phyloP scores from a whole-genome alignment of 2,797 vertebrate genomes.

The Poecilia velifera region DNA sequence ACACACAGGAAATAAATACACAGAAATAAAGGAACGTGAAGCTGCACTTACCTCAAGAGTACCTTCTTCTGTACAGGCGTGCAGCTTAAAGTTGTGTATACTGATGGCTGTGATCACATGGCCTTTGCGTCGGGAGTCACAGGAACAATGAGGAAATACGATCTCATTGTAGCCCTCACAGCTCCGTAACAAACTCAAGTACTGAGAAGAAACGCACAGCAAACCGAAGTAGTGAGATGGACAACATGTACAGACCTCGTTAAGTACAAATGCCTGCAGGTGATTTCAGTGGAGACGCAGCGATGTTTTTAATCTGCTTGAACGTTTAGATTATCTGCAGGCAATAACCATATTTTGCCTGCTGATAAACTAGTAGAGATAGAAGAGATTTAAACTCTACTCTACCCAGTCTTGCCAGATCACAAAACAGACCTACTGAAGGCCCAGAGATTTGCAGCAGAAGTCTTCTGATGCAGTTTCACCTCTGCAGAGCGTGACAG shows the following conservation, averaged over 20 bases:
- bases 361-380: neutral
- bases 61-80: constrained; percentile 94
- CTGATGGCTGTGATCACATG: constrained; percentile 95
- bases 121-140: constrained; percentile 93
- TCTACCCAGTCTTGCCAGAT: neutral
- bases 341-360: neutral
- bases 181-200: constrained; percentile 88
- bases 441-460: constrained; percentile 4
- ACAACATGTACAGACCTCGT: neutral
- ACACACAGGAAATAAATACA: neutral
- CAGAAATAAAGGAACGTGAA: neutral
- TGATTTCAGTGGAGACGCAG: neutral
- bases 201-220: constrained; percentile 71
- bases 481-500: neutral
- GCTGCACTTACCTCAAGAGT: constrained; percentile 85
- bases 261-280: neutral
- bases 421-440: neutral
- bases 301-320: neutral
- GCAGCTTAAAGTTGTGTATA: constrained; percentile 94
- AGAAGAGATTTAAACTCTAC: neutral
- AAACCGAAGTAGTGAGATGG: neutral
- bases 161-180: constrained; percentile 98
- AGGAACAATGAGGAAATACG: constrained; percentile 95
- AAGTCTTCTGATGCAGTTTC: constrained; percentile 2
- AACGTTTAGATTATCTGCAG: neutral